Evolutionary conservation across 2,797 vertebrate genomes (phyloP).

Genomic region (Remorina albescens): DNA sequence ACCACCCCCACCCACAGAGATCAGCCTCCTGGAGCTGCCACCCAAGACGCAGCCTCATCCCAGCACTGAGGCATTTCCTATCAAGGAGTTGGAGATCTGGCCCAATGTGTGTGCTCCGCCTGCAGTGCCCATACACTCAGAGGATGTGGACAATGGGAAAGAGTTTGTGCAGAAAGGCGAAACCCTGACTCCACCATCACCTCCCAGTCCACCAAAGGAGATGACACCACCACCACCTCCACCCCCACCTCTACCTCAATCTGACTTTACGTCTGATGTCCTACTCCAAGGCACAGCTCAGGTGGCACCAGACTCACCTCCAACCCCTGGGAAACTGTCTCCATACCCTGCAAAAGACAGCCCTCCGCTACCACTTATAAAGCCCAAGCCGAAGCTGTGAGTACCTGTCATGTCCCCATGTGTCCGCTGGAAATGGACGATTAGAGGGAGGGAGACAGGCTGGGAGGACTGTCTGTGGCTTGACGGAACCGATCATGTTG

Average conservation of each 20-base stretch:
- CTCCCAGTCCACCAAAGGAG: slow-evolving; percentile 50
- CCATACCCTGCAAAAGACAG: slow-evolving; percentile 87
- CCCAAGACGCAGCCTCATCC: slow-evolving; percentile 81
- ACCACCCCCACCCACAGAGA: slow-evolving; percentile 87
- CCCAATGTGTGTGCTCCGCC: slow-evolving; percentile 81
- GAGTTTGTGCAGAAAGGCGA: slow-evolving; percentile 77
- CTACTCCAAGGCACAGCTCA: slow-evolving; percentile 28
- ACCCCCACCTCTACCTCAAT: slow-evolving; percentile 48
- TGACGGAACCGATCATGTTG: slow-evolving; percentile 50
- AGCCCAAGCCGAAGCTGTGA: slow-evolving; percentile 98
- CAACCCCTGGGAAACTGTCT: slow-evolving; percentile 69
- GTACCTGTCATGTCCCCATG: slow-evolving; percentile 74
- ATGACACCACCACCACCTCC: slow-evolving; percentile 41
- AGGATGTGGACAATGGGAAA: slow-evolving; percentile 72
- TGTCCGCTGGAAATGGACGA: slow-evolving; percentile 31
- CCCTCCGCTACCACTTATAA: slow-evolving; percentile 92
- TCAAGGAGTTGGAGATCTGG: slow-evolving; percentile 86
- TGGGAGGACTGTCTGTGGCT: slow-evolving; percentile 31
- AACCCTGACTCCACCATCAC: slow-evolving; percentile 78
- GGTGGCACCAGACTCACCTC: slow-evolving; percentile 46
- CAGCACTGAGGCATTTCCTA: slow-evolving; percentile 79
- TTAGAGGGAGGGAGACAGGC: slow-evolving; percentile 4
- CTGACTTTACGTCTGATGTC: slow-evolving; percentile 25
- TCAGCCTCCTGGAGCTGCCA: slow-evolving; percentile 88
- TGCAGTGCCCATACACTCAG: slow-evolving; percentile 68